Percentiles rank a stretch among this genome's conserved stretches.
phyloP scores from a whole-genome alignment of 2,113 vertebrate genomes.

The Amia ocellicauda region DNA sequence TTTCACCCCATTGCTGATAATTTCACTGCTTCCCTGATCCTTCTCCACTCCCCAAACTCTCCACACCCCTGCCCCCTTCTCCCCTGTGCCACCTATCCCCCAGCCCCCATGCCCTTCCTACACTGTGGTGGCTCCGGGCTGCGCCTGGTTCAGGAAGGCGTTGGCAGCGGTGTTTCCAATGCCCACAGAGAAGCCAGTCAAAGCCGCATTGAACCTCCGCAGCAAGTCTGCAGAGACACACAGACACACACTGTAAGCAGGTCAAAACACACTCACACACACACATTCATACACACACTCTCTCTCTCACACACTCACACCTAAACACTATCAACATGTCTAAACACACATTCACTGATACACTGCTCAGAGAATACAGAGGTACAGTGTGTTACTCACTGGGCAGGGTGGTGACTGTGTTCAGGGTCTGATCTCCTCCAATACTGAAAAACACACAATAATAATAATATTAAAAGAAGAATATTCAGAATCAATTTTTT shows the following conservation, averaged over 20 bases:
- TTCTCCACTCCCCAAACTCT: too few species aligned
- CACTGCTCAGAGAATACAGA: not conserved
- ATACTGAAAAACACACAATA: conserved; percentile 61
- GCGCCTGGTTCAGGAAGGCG: conserved; percentile 84
- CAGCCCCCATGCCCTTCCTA: too few species aligned
- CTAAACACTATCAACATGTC: not conserved
- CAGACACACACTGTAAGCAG: not conserved
- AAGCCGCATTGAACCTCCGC: conserved; percentile 63
- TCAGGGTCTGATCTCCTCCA: conserved; percentile 75
- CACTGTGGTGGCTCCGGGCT: conserved; percentile 74
- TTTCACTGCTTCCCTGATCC: too few species aligned
- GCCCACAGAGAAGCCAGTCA: conserved; percentile 73
- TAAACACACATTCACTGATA: not conserved
- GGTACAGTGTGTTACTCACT: conserved; percentile 68
- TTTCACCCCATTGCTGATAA: too few species aligned
- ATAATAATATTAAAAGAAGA: too few species aligned
- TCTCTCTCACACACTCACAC: too few species aligned
- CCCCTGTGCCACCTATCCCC: too few species aligned
- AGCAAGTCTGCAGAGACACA: conserved; percentile 77
- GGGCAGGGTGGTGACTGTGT: conserved; percentile 78
- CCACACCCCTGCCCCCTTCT: too few species aligned
- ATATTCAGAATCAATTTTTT: too few species aligned
- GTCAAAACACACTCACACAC: too few species aligned
- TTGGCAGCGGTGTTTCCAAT: conserved; percentile 30
- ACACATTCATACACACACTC: too few species aligned